Evolutionary conservation across 1,140 invertebrate genomes (phyloP), one percentile per base, ranked within the genome.

Genomic region (Panagrolaimus sp.): DNA sequence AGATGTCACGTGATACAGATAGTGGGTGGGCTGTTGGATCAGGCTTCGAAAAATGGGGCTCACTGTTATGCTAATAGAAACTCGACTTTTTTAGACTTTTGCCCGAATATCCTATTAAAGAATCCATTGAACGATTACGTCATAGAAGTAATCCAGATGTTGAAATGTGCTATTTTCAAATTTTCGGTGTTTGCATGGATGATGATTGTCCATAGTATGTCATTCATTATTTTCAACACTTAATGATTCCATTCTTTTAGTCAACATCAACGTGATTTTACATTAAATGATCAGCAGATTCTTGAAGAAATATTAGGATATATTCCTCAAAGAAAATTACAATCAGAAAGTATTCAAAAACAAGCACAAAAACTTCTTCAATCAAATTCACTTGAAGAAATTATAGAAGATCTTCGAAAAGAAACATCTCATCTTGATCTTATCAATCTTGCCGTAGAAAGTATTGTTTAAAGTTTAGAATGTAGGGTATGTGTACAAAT

Each of bases 281-380:
- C 27, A 11, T 27, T 20, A 9, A 57, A 20, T 20, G 51, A 57
- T 57, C 51, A 57, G 51, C 51, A 57, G n/a, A 57, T 57, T 57
- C 14, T 57, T 27, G 51, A 57, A 27, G 51, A 57, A 27, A 27
- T 57, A 20, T 11, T 57, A 11, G 11, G 13, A 14, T 57, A 25
- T 27, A 57, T 57, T 57, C 51, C 51, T 16, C 20, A 20, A 57
- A 20, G 51, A 25, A 20, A 20, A 20, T n/a, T 16, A 20, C 20
- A 4, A 2, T 27, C 51, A n/a, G 51, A 57, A 57, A 20, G 20
- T 11, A 27, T 27, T 11, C 13, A 20, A 57, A 27, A 25, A 16
- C 51, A 57, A 57, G 51, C 51, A 20, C n/a, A 57, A 57, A n/a
- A 27, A 11, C 51, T 57, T 4, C 51, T 57, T 57, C 14, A 4